Percentiles rank a stretch among this genome's conserved stretches.
phyloP scores from a whole-genome alignment of 2,888 invertebrate species.

The Caenorhabditis uteleia region DNA sequence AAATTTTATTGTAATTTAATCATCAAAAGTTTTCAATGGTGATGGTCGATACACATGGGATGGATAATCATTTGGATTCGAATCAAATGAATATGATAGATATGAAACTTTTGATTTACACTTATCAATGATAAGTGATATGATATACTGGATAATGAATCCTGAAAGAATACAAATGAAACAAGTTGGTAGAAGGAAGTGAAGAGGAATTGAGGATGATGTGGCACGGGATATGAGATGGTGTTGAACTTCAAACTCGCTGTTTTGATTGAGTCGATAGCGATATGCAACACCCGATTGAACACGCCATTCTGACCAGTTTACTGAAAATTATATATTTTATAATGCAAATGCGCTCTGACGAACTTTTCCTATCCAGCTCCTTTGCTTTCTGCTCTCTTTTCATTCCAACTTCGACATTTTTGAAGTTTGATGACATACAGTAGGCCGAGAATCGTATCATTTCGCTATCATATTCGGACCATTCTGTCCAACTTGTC shows the following conservation, averaged over 20 bases:
- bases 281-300: conserved; percentile 24
- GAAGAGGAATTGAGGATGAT: conserved; percentile 18
- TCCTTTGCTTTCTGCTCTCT: not conserved
- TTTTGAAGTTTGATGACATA: conserved; percentile 8
- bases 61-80: no score
- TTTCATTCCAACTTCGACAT: not conserved
- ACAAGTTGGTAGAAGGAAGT: conserved; percentile 15
- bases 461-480: conserved; percentile 10
- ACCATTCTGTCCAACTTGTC: conserved; percentile 31
- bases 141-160: conserved; percentile 18
- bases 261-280: conserved; percentile 10
- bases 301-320: conserved; percentile 8
- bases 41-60: no score
- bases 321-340: not conserved
- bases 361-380: not conserved
- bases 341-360: no score
- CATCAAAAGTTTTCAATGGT: no score
- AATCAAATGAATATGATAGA: not conserved
- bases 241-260: conserved; percentile 19
- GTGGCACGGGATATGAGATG: conserved; percentile 21
- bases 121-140: no score
- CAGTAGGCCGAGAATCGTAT: conserved; percentile 25
- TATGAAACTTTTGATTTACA: no score
- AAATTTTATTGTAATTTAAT: not conserved
- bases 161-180: conserved; percentile 20